phyloP scores from a whole-genome alignment of 2,888 invertebrate genomes.

The Zaprionus obscuricornis region DNA sequence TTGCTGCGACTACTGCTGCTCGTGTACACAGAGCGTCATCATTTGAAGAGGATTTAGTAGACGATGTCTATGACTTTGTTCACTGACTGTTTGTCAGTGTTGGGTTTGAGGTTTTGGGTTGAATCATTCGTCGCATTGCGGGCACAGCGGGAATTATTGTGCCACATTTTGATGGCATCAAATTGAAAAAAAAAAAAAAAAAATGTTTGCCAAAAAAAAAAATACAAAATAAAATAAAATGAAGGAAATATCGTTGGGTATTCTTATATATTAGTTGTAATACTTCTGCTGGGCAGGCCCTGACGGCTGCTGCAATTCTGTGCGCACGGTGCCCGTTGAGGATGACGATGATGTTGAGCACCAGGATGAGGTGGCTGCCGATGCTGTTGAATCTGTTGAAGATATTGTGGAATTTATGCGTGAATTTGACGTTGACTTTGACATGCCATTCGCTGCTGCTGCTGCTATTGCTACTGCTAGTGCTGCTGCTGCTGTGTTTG shows the following conservation, averaged over 20 bases:
- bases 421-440: no score
- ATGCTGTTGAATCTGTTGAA: slow-evolving; percentile 55
- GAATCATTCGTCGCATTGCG: slow-evolving; percentile 60
- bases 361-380: slow-evolving; percentile 52
- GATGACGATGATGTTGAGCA: slow-evolving; percentile 68
- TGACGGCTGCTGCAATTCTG: slow-evolving; percentile 78
- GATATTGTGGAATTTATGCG: slow-evolving; percentile 64
- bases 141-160: slow-evolving; percentile 39
- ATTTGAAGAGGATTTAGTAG: slow-evolving; percentile 39
- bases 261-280: slow-evolving; percentile 70
- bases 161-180: slow-evolving; percentile 22
- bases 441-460: slow-evolving; percentile 7
- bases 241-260: no score
- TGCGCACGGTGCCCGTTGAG: slow-evolving; percentile 83
- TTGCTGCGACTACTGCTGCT: no score
- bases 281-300: slow-evolving; percentile 49
- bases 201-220: slow-evolving; percentile 30
- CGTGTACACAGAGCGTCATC: slow-evolving; percentile 20
- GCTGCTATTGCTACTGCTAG: slow-evolving; percentile 25
- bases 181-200: slow-evolving; percentile 27
- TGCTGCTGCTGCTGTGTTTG: slow-evolving; percentile 24
- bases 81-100: neutral
- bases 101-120: no score
- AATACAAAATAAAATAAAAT: no score
- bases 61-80: slow-evolving; percentile 17